Base-by-base conservation (phyloP, 2,888 invertebrate species). In the Diarsia mendica region DNA sequence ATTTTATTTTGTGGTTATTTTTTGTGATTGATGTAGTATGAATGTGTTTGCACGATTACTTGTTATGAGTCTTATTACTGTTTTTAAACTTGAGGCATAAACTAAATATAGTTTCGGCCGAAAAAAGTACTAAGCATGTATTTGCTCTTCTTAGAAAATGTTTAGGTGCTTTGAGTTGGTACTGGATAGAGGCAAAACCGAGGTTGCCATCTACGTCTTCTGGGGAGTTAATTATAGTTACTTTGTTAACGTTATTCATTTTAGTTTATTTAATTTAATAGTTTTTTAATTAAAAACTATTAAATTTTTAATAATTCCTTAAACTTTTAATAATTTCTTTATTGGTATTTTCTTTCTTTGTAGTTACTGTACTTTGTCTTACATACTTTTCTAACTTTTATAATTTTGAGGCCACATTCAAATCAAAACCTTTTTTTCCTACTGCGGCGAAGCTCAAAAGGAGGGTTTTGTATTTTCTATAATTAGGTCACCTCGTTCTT, bases 1-100 rank as follows among this genome's bases (percentile, higher is more conserved):
- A 82, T 70, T 69, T 69, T 64, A 53, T 60, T 74, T 13, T n/a
- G 11, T 33, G 44, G 5, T 46, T n/a, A n/a, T 53, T 61, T 58
- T 53, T 13, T 18, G 6, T 58, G 28, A 51, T 51, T 51, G 33
- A 67, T 75, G 49, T 23, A 64, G 15, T 28, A 60, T 61, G 39
- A 66, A 61, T 46, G 20, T 39, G 10, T 28, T 51, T 71, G n/a
- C 65, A 33, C 1, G 18, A 55, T 20, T 13, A 53, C 20, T 33
- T 39, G 20, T 23, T 9, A 33, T 18, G 23, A 58, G 20, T 13
- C 3, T 46, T 48, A 1, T 58, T 10, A 53, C 23, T 39, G 20
- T 33, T 46, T 23, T 49, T 20, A 5, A 20, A 39, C 39, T n/a
- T 2, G 58, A 23, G 18, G 33, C 20, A 1, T 33, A 2, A 20